Evolutionary conservation across 2,797 vertebrate species (phyloP), one percentile per base, ranked within the genome.

Genomic region (Malurus splendens): DNA sequence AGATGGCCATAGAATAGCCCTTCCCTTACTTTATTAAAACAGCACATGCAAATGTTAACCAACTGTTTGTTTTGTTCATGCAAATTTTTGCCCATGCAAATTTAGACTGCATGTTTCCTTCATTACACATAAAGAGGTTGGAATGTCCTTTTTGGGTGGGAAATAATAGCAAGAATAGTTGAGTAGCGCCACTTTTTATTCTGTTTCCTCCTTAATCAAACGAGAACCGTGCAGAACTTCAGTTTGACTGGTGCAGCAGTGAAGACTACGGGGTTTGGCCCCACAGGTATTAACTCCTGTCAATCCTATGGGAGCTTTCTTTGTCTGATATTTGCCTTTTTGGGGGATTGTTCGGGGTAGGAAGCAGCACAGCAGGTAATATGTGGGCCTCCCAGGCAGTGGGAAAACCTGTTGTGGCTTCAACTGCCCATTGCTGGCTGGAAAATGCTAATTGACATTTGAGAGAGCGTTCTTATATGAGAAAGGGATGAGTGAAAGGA

Each of bases 401-500:
- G 25, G 73, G 44, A 91, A 23, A 82, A 65, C 30, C 75, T 90
- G 67, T 57, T 4, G 4, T 42, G 79, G 56, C 86, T 92, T 62
- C 60, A 60, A 3, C 79, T 85, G 32, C 27, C 64, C 75, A 17
- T 67, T 14, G 5, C 62, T 75, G 62, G 30, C 81, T 87, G 79
- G 48, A 45, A 86, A 42, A 59, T 64, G 71, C 52, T 47, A 50
- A 61, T 8, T 95, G 93, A 89, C 57, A 82, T 91, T 93, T 77
- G 61, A 81, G 82, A 87, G 87, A 92, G 68, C 1, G 4, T 83
- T 18, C 73, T 91, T 90, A 39, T 79, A 59, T 88, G 87, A 90
- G 77, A 82, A 95, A 94, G 87, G 22, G 90, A 91, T 86, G 91
- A 90, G 78, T 73, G 91, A 95, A 91, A 90, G 86, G 66, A 92